Base-by-base conservation (phyloP, 1,140 invertebrate genomes). In the Drosophila mojavensis region DNA sequence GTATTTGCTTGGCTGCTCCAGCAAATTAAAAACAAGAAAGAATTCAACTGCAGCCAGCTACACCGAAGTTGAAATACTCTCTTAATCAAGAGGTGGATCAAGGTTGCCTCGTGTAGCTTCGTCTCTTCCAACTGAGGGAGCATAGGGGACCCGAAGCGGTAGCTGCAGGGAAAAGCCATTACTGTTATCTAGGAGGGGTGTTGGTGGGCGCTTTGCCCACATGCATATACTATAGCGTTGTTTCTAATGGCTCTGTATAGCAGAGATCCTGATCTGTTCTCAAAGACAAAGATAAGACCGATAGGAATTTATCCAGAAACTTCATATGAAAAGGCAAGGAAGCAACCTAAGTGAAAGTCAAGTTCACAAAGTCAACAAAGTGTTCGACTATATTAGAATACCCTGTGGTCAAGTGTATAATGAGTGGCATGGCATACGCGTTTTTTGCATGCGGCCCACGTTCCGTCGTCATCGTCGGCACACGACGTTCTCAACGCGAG, bases 1-100 rank as follows among this genome's bases (percentile, higher is more conserved):
- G 84, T 88, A 89, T 89, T 88, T 89, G 80, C 84, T 88, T 78
- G 80, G 61, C 73, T 81, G 74, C 64, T 71, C 73, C 73, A 69
- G 84, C 77, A 71, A 88, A 86, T 82, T 88, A 69, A 84, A 88
- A 85, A 78, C 43, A 62, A 47, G 33, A 62, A 24, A 20, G 24
- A 36, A 47, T 26, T 43, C 1, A 41, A 5, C 0, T 30, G 45
- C 9, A 1, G 7, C 13, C n/a, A 6, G 1, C 13, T 15, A 15
- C 15, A 15, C 9, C 43, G 43, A 47, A 15, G 43, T 17, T 9
- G 6, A 17, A 17, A 47, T 47, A 47, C 43, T 47, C 43, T 47
- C 43, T 7, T 13, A 1, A 33, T 9, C 1, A 33, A 10, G 9
- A 1, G 3, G 6, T 0, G 28, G 28, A 30, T 30, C 28, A 5